Conservation (phyloP, 2,113 vertebrate species). For the Microcebus ravelobensis region DNA sequence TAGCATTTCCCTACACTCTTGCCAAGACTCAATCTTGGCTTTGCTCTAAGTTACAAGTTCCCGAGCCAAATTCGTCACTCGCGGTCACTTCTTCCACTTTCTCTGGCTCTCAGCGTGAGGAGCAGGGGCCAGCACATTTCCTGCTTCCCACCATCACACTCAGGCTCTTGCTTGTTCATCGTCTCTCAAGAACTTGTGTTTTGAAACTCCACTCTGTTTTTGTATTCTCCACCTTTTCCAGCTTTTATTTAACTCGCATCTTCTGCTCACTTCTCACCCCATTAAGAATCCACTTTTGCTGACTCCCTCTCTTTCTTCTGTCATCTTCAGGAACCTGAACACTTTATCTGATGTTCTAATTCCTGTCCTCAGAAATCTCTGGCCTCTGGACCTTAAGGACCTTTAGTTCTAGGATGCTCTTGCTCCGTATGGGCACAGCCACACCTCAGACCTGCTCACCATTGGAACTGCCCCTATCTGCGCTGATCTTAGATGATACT, state of each 20-base stretch:
- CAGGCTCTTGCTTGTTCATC: constrained; percentile 7
- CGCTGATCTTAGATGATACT: background rate
- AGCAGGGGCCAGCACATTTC: constrained; percentile 36
- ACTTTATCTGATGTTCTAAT: background rate
- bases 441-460: background rate
- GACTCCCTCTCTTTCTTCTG: background rate
- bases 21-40: constrained; percentile 36
- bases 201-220: background rate
- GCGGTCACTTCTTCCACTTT: constrained; percentile 45
- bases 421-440: background rate
- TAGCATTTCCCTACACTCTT: background rate
- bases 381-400: background rate
- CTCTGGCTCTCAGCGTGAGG: constrained; percentile 22
- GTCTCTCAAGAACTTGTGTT: background rate
- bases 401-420: background rate
- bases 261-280: background rate
- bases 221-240: background rate
- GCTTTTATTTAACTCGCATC: background rate
- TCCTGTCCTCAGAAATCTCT: background rate
- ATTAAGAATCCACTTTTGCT: background rate
- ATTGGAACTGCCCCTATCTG: background rate
- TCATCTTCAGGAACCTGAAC: background rate
- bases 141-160: constrained; percentile 38
- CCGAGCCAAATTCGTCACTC: constrained; percentile 32
- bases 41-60: background rate